Base-by-base conservation (phyloP, 1,140 invertebrate species). In the Plutomurus gul region DNA sequence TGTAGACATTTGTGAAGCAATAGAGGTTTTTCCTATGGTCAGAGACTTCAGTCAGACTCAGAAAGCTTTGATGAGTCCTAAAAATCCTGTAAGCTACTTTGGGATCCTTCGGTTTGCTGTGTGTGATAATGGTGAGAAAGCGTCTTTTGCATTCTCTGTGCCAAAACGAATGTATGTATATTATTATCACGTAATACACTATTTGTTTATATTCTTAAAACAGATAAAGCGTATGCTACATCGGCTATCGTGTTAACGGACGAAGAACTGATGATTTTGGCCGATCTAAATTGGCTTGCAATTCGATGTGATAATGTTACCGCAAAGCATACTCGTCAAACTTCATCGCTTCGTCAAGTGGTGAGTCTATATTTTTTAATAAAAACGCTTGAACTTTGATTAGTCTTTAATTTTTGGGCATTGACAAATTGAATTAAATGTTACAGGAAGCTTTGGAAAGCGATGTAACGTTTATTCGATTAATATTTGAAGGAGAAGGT, bases 1-100 rank as follows among this genome's bases (percentile, higher is more conserved):
- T 25, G 71, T 18, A 47, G 76, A 79, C 13, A 81, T 83, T 27
- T 78, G 77, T 65, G 75, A 70, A n/a, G 75, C 40, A 56, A 71
- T 81, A 27, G 76, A 80, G 11, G 16, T 40, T 18, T 78, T 76
- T 13, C 82, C 82, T n/a, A 70, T 83, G 37, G 80, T 83, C n/a
- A 22, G 80, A 60, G 82, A 83, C 65, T 76, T 80, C 51, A 78
- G 80, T 65, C 80, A 81, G 73, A 81, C 80, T 7, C 82, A 83
- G 22, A 83, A 83, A 37, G 78, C 76, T 22, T 20, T 81, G 4
- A 60, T 83, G 51, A 75, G 82, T 51, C 72, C 80, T 3, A 77
- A 22, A 4, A 80, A 76, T 56, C 75, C 79, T 0, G 60, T 83
- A 6, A 37, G 30, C 46, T 83, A 83, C 36, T 83, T 83, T 79